Base-by-base conservation (phyloP, 2,797 vertebrate genomes). In the Trematomus bernacchii region DNA sequence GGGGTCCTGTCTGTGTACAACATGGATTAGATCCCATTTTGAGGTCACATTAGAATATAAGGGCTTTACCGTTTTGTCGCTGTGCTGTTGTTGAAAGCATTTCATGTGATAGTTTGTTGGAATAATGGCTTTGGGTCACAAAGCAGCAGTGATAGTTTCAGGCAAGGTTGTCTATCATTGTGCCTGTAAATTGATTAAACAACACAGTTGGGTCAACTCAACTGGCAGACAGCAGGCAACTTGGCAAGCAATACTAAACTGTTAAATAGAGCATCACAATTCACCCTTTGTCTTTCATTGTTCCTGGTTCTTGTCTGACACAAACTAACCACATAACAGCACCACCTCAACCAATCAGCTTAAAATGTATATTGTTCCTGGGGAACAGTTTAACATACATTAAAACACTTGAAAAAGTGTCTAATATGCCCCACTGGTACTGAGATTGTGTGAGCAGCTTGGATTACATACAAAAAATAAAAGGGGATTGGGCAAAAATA, bases 191-290 rank as follows among this genome's bases (percentile, higher is more conserved):
- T 76, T 72, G 59, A 77, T 80, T 55, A 78, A 87, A 85, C 65
- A 60, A 62, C 78, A n/a, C 69, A 83, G 66, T 74, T 58, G 58
- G 77, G 54, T 79, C 68, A 61, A 70, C 54, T 71, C 68, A 61
- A 67, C 54, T 71, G 80, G 54, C 67, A 73, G 77, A 12, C 66
- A 42, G 37, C 67, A 52, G 75, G 44, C 64, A 27, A 62, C 43
- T 71, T 87, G 78, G 76, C 67, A 79, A 77, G 65, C 61, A 18
- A 7, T 18, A 4, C 63, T 47, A 42, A 50, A 67, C 73, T 16
- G 71, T 75, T 73, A 55, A 79, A 73, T 68, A 47, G 77, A 85
- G 77, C 89, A 44, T 70, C 64, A 82, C 69, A 80, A 76, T 80
- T 62, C 62, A 65, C 16, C 63, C 76, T 86, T 88, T 85, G 78